Evolutionary conservation across 2,797 vertebrate genomes (phyloP).

Genomic region (Harpagifer antarcticus): DNA sequence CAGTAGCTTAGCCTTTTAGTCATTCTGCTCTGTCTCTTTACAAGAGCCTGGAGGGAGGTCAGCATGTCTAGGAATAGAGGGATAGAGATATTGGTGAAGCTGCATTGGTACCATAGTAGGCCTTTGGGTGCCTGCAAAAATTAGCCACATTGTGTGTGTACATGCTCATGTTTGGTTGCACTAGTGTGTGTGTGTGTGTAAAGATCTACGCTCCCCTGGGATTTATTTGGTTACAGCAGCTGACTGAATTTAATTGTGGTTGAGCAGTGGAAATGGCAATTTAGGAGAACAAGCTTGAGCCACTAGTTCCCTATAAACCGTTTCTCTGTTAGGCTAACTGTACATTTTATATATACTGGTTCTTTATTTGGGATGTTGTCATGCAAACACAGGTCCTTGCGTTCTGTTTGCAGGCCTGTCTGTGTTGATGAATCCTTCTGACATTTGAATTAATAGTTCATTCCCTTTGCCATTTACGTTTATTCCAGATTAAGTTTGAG

Average conservation of each 20-base stretch:
- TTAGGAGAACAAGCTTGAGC: neutral
- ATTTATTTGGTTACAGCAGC: conserved; percentile 34
- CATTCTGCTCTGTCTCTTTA: conserved; percentile 19
- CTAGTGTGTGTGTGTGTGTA: neutral
- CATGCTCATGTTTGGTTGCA: neutral
- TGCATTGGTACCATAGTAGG: neutral
- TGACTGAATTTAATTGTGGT: conserved; percentile 5
- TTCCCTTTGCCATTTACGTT: neutral
- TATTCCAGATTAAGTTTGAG: neutral
- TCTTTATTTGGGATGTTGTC: conserved; percentile 5
- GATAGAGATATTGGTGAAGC: neutral
- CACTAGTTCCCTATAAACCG: neutral
- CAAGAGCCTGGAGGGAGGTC: conserved; percentile 1
- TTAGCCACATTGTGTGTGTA: neutral
- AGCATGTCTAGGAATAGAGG: conserved; percentile 26
- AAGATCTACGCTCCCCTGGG: conserved; percentile 22
- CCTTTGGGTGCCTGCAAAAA: conserved; percentile 1
- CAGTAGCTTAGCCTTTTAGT: conserved; percentile 55
- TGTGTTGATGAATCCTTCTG: neutral
- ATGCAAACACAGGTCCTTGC: neutral
- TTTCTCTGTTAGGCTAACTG: conserved; percentile 15
- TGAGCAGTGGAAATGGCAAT: conserved; percentile 32
- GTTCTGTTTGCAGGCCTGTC: neutral
- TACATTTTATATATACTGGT: neutral
- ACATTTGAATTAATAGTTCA: too few species aligned